phyloP scores from a whole-genome alignment of 1,140 invertebrate species.

The Heliothis subflexa region DNA sequence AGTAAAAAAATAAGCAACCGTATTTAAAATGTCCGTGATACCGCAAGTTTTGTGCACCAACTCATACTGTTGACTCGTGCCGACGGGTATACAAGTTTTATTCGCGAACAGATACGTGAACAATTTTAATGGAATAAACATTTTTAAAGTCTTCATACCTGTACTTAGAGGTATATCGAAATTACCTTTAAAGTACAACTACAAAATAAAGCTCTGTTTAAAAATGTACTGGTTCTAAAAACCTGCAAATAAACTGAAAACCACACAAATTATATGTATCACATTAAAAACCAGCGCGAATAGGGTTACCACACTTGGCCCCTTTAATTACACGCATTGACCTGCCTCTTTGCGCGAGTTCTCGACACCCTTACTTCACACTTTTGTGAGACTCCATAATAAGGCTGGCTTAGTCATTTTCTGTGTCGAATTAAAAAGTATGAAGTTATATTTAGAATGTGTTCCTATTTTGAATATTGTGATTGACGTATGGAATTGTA shows the following conservation, averaged over 20 bases:
- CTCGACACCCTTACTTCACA: constrained; percentile 42
- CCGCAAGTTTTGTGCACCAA: too few relatives aligned
- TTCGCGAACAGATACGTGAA: too few relatives aligned
- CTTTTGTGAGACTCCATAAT: constrained; percentile 34
- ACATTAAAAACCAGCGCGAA: constrained; percentile 24
- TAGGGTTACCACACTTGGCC: constrained; percentile 1
- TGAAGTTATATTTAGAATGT: background rate
- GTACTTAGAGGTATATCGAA: too few relatives aligned
- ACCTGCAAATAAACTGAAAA: background rate
- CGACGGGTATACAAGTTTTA: too few relatives aligned
- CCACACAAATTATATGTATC: constrained; percentile 19
- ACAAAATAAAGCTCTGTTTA: too few relatives aligned
- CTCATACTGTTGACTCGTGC: too few relatives aligned
- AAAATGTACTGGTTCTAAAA: too few relatives aligned
- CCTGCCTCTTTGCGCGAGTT: constrained; percentile 29
- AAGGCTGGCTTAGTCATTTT: constrained; percentile 17
- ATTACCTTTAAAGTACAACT: too few relatives aligned
- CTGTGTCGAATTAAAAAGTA: background rate
- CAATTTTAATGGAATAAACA: too few relatives aligned
- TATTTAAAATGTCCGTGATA: too few relatives aligned
- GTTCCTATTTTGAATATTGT: background rate
- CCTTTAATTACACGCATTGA: constrained; percentile 45
- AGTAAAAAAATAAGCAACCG: too few relatives aligned
- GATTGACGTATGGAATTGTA: background rate
- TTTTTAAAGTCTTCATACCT: too few relatives aligned